A percentile compares a stretch with the other conserved stretches of the same genome.
Evolutionary conservation across 1,140 invertebrate species (phyloP).

Genomic region (Nasonia longicornis): DNA sequence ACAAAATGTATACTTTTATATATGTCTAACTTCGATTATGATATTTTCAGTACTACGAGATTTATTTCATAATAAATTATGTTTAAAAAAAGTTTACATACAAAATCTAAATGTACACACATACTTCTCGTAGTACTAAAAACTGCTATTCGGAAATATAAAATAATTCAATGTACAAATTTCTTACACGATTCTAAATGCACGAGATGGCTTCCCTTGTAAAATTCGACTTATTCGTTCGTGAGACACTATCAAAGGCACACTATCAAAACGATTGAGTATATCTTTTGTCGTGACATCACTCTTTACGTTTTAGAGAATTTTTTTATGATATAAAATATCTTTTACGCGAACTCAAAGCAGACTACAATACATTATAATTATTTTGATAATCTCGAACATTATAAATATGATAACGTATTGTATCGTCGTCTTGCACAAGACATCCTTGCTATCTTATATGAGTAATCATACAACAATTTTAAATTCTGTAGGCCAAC

Average conservation of each 20-base stretch:
- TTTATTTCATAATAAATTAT: neutral
- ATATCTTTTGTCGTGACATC: neutral
- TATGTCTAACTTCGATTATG: neutral
- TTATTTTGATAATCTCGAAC: neutral
- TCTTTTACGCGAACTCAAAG: neutral
- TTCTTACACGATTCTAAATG: constrained; percentile 28
- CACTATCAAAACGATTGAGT: neutral
- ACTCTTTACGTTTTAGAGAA: neutral
- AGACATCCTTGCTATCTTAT: too few relatives aligned
- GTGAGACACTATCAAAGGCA: neutral
- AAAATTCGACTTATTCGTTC: constrained; percentile 12
- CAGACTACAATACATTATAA: neutral
- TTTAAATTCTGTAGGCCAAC: constrained; percentile 16
- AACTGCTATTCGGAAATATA: neutral
- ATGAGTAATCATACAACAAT: neutral
- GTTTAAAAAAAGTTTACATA: constrained; percentile 2
- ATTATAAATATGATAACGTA: neutral
- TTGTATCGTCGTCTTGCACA: neutral
- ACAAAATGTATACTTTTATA: constrained; percentile 19
- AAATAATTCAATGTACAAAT: constrained; percentile 30
- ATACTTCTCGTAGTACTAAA: constrained; percentile 9
- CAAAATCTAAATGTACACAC: neutral
- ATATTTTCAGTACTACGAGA: constrained; percentile 26
- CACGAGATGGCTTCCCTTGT: constrained; percentile 19
- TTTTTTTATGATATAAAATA: neutral